A percentile compares a stretch with the other conserved stretches of the same genome.
Evolutionary conservation across 2,113 vertebrate genomes (phyloP).

Genomic region (Neotragus moschatus): DNA sequence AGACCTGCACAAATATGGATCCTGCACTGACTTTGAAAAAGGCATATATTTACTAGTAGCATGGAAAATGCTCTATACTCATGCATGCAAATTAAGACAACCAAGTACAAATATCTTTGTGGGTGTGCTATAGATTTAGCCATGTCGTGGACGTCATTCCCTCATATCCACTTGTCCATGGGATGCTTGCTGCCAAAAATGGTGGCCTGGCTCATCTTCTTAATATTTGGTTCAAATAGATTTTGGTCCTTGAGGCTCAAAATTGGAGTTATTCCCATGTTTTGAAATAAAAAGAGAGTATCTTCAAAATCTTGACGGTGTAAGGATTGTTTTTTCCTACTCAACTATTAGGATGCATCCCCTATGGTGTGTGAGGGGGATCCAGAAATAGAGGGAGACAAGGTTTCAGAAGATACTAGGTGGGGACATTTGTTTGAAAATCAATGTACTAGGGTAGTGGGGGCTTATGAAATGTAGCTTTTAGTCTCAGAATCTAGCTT

Average conservation of each 20-base stretch:
- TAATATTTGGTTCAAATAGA: constrained; percentile 52
- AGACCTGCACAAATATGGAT: constrained; percentile 44
- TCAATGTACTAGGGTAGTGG: background rate
- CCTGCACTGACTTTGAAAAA: constrained; percentile 51
- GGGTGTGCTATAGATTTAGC: constrained; percentile 50
- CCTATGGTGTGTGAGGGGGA: background rate
- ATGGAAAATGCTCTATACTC: constrained; percentile 48
- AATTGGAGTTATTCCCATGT: constrained; percentile 55
- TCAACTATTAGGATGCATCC: background rate
- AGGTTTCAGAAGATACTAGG: background rate
- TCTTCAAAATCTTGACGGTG: constrained; percentile 4
- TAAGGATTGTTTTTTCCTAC: background rate
- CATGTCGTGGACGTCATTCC: background rate
- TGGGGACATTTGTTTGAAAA: background rate
- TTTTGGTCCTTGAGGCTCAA: constrained; percentile 53
- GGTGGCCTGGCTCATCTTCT: constrained; percentile 37
- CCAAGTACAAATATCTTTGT: constrained; percentile 41
- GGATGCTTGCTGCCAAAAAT: constrained; percentile 29
- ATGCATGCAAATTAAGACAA: constrained; percentile 61
- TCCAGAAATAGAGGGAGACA: background rate
- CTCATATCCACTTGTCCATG: constrained; percentile 6
- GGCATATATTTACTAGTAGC: constrained; percentile 40
- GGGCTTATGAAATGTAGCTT: background rate
- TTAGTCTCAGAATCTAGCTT: background rate
- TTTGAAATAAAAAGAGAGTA: constrained; percentile 70